Evolutionary conservation across 53 echinoderm and acorn worm species (phyloP).

Genomic region (Astropecten irregularis): DNA sequence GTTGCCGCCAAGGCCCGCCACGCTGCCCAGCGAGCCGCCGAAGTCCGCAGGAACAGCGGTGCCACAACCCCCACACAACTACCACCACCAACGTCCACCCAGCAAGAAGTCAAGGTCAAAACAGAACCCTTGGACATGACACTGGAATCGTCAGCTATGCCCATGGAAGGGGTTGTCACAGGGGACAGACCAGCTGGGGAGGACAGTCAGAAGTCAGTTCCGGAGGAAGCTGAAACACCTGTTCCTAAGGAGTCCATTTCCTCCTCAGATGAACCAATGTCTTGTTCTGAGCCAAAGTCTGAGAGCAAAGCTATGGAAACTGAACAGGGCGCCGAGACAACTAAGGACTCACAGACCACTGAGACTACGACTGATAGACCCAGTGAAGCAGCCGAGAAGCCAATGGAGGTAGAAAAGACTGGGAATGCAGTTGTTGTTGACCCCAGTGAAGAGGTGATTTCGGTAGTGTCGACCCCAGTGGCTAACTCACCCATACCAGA

Average conservation of each 20-base stretch:
- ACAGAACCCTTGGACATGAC: conserved; percentile 34
- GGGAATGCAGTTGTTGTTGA: conserved; percentile 14
- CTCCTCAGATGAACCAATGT: not conserved
- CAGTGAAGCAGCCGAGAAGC: not conserved
- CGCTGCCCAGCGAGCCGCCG: conserved; percentile 58
- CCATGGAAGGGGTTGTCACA: not conserved
- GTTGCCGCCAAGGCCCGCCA: conserved; percentile 72
- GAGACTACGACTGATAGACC: not conserved
- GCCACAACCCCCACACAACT: conserved; percentile 34
- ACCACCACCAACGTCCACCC: conserved; percentile 51
- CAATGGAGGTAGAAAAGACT: conserved; percentile 7
- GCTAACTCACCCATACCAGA: conserved; percentile 30
- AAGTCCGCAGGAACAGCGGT: conserved; percentile 48
- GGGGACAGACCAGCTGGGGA: not conserved
- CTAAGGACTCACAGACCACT: not conserved
- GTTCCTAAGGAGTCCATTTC: not conserved
- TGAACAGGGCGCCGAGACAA: not conserved
- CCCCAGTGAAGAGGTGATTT: conserved; percentile 63
- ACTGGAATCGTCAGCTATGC: not conserved
- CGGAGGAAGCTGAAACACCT: not conserved
- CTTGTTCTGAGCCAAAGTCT: not conserved
- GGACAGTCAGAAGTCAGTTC: not conserved
- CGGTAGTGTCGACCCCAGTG: conserved; percentile 69
- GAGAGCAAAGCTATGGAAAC: not conserved
- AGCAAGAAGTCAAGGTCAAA: conserved; percentile 24